Evolutionary conservation across 2,888 invertebrate species (phyloP).

Genomic region (Caenorhabditis virilis): DNA sequence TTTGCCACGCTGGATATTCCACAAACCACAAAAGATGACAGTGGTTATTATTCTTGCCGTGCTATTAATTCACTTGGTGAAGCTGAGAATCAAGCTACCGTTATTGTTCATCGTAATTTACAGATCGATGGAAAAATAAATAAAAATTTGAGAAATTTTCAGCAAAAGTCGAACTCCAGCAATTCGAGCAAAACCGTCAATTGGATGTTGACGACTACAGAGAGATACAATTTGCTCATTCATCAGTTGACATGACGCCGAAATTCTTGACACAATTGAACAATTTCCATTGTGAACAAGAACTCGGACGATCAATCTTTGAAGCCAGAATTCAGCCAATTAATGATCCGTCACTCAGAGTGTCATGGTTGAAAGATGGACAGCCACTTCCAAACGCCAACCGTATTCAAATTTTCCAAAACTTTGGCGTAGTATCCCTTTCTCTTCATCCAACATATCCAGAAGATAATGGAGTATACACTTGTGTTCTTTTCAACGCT

Average conservation of each 20-base stretch:
- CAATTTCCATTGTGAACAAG: conserved; percentile 61
- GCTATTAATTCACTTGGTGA: conserved; percentile 93
- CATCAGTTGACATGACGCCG: conserved; percentile 47
- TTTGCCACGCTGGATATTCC: conserved; percentile 90
- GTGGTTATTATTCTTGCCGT: conserved; percentile 91
- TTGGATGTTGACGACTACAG: conserved; percentile 66
- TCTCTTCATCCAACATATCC: conserved; percentile 73
- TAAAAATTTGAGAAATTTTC: background rate
- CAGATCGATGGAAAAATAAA: background rate
- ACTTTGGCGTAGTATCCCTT: conserved; percentile 68
- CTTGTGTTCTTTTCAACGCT: conserved; percentile 79
- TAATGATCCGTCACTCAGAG: conserved; percentile 84
- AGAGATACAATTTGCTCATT: conserved; percentile 58
- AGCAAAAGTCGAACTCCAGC: conserved; percentile 45
- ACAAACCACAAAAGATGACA: conserved; percentile 75
- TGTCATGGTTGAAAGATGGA: conserved; percentile 70
- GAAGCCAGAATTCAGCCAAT: conserved; percentile 91
- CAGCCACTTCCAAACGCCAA: conserved; percentile 71
- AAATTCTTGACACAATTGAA: conserved; percentile 54
- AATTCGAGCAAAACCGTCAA: conserved; percentile 45
- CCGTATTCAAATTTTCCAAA: conserved; percentile 65
- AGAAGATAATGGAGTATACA: conserved; percentile 85
- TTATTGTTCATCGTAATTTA: conserved; percentile 56
- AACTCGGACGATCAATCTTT: conserved; percentile 85
- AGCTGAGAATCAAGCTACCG: conserved; percentile 78